Percentiles rank a stretch among this genome's conserved stretches.
Conservation (phyloP, 1,140 invertebrate genomes). For the Phymastichus coffea region DNA sequence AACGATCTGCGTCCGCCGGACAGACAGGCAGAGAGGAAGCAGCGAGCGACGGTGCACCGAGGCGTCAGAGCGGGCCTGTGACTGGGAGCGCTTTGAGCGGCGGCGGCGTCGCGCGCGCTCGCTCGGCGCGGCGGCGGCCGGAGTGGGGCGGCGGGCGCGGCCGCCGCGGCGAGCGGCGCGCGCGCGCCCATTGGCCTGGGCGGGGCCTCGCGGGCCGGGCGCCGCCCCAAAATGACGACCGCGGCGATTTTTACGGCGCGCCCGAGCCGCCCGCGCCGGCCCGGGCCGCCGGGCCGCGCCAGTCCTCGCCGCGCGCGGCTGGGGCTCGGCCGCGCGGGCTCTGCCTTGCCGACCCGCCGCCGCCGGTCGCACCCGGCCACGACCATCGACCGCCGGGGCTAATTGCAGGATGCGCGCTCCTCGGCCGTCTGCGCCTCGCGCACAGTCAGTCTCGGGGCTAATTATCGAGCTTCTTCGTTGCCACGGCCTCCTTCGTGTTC, state of each 20-base stretch:
- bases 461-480: too few species aligned
- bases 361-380: too few species aligned
- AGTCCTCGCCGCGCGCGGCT: slow-evolving; percentile 20
- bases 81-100: slow-evolving; percentile 52
- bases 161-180: background rate
- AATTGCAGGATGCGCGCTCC: too few species aligned
- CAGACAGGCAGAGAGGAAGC: slow-evolving; percentile 28
- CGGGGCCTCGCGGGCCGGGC: slow-evolving; percentile 29
- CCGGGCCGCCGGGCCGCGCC: background rate
- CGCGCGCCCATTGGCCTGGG: slow-evolving; percentile 3
- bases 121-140: background rate
- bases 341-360: slow-evolving; percentile 4
- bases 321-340: slow-evolving; percentile 3
- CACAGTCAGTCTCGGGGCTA: too few species aligned
- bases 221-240: too few species aligned
- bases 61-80: slow-evolving; percentile 49
- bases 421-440: too few species aligned
- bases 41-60: slow-evolving; percentile 33
- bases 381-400: background rate
- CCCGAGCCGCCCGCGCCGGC: background rate
- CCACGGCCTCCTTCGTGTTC: too few species aligned
- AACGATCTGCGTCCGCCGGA: slow-evolving; percentile 9
- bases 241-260: too few species aligned
- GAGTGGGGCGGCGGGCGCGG: background rate
- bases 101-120: slow-evolving; percentile 12